Conservation (phyloP, 1,140 invertebrate species). For the Drosophila asahinai region DNA sequence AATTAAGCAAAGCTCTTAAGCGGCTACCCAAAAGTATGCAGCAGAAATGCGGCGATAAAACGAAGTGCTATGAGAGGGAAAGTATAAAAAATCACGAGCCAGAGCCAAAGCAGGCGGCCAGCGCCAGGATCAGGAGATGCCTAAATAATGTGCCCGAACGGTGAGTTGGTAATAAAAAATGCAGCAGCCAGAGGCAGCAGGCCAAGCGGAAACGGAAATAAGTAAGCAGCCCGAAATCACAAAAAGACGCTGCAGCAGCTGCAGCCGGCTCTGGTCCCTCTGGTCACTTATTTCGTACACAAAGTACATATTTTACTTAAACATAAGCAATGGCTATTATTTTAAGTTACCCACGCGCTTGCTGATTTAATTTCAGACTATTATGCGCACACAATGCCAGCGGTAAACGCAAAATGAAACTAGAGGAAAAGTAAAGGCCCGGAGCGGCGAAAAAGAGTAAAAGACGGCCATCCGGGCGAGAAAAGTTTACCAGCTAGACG, state of each 20-base stretch:
- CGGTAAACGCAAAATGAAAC: conserved; percentile 59
- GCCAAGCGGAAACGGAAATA: conserved; percentile 70
- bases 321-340: conserved; percentile 83
- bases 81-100: background rate
- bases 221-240: conserved; percentile 43
- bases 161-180: conserved; percentile 56
- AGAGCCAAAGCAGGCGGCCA: too few relatives aligned
- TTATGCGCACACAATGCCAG: conserved; percentile 79
- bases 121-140: conserved; percentile 6
- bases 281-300: conserved; percentile 56
- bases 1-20: conserved; percentile 49
- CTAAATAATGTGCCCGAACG: conserved; percentile 42
- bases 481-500: conserved; percentile 41
- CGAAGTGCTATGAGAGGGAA: background rate
- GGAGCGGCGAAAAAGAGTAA: conserved; percentile 24
- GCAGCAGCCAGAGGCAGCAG: conserved; percentile 33
- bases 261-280: conserved; percentile 7
- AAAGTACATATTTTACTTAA: conserved; percentile 79
- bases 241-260: conserved; percentile 34
- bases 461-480: conserved; percentile 6
- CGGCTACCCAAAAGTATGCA: conserved; percentile 33
- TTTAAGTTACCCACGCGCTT: conserved; percentile 80
- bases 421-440: conserved; percentile 25
- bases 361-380: conserved; percentile 82
- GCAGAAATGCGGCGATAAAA: conserved; percentile 25